phyloP scores from a whole-genome alignment of 2,888 invertebrate species.

The Parasteatoda lunata region DNA sequence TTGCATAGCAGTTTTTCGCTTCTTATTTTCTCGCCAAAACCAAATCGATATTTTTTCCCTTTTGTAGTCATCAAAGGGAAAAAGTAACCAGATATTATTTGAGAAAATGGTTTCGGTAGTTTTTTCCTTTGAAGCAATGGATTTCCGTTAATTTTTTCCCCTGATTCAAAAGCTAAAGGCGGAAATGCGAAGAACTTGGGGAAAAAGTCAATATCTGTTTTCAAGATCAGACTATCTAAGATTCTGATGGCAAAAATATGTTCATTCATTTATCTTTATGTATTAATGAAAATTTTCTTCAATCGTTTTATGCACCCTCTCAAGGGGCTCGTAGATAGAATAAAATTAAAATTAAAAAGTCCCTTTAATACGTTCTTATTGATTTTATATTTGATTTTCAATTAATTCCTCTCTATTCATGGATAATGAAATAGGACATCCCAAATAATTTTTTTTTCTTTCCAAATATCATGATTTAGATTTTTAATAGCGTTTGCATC shows the following conservation, averaged over 20 bases:
- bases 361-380: too few species aligned
- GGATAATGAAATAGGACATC: too few species aligned
- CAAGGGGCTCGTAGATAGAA: background rate
- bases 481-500: too few species aligned
- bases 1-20: conserved; percentile 25
- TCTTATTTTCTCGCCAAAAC: conserved; percentile 10
- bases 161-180: conserved; percentile 52
- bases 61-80: conserved; percentile 55
- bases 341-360: too few species aligned
- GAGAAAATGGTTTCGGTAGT: conserved; percentile 66
- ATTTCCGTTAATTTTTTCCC: conserved; percentile 67
- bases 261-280: conserved; percentile 39
- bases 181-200: background rate
- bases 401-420: too few species aligned
- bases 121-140: conserved; percentile 60
- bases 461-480: too few species aligned
- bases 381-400: too few species aligned
- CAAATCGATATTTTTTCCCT: conserved; percentile 63
- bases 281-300: conserved; percentile 44
- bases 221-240: conserved; percentile 21
- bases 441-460: too few species aligned
- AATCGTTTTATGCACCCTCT: background rate
- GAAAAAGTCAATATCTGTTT: conserved; percentile 66
- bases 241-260: conserved; percentile 25
- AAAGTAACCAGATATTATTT: conserved; percentile 55